Percentiles rank a stretch among this genome's conserved stretches.
Conservation (phyloP, 2,888 invertebrate genomes). For the Arrhopalites spinosus region DNA sequence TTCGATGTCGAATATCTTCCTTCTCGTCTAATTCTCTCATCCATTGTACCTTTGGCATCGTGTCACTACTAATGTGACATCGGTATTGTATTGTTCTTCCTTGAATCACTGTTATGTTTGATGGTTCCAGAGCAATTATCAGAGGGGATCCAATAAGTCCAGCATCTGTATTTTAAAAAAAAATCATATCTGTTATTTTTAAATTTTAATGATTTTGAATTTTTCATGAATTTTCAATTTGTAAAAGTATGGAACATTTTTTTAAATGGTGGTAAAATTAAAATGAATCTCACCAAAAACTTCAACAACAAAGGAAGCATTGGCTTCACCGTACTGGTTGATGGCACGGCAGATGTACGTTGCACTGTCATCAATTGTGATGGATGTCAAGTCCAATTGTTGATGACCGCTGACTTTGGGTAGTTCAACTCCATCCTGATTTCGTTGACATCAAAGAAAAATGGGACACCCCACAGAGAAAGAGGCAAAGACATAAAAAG, state of each 20-base stretch:
- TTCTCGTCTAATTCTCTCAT: conserved; percentile 35
- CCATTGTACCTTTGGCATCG: conserved; percentile 41
- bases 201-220: too few relatives aligned
- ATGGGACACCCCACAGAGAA: conserved; percentile 2
- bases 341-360: conserved; percentile 41
- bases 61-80: conserved; percentile 45
- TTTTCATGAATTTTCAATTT: too few relatives aligned
- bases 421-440: conserved; percentile 29
- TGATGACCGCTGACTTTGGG: conserved; percentile 41
- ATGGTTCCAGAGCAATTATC: conserved; percentile 43
- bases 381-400: conserved; percentile 39
- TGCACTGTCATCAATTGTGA: conserved; percentile 42
- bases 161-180: background rate
- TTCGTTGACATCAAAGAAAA: background rate
- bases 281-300: conserved; percentile 42
- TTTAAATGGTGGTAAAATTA: too few relatives aligned
- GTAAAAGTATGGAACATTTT: too few relatives aligned
- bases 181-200: too few relatives aligned
- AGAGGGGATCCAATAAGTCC: conserved; percentile 30
- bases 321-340: conserved; percentile 43
- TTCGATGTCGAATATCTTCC: background rate
- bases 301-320: conserved; percentile 44
- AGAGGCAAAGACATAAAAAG: background rate
- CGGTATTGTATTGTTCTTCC: conserved; percentile 43
- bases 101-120: conserved; percentile 41